These are phyloP conservation scores for Acleris laterana DNA, from an alignment of 2,888 invertebrate species.

Conservation along the genomic window DNA sequence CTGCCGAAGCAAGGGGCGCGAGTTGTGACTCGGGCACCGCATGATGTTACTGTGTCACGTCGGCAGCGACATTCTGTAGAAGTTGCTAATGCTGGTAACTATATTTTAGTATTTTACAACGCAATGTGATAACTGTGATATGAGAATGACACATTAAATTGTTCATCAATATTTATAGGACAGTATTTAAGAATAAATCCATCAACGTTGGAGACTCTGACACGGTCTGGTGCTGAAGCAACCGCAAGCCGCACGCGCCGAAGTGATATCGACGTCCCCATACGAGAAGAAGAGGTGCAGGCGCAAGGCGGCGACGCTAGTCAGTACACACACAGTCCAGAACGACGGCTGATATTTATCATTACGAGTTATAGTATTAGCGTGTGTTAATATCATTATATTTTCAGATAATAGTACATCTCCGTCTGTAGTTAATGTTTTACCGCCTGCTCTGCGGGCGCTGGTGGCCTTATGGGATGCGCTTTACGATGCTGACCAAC, in stretches of 20 bases:
- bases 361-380: not conserved
- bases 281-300: constrained; percentile 79
- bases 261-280: constrained; percentile 63
- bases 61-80: constrained; percentile 94
- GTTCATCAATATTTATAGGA: constrained; percentile 52
- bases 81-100: constrained; percentile 86
- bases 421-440: constrained; percentile 86
- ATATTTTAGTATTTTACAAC: not conserved
- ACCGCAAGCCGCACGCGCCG: constrained; percentile 88
- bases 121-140: not conserved
- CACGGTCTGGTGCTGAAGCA: constrained; percentile 91
- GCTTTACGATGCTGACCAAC: constrained; percentile 83
- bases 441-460: constrained; percentile 94
- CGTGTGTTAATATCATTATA: not conserved
- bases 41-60: constrained; percentile 52
- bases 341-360: not conserved
- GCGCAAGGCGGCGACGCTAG: constrained; percentile 42
- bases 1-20: constrained; percentile 90
- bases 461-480: constrained; percentile 96
- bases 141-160: not conserved
- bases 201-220: constrained; percentile 90
- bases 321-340: constrained; percentile 25
- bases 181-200: constrained; percentile 92
- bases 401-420: constrained; percentile 37
- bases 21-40: constrained; percentile 86